Percentiles rank a stretch among this genome's conserved stretches.
These are phyloP conservation scores for Pyrocephalus nanus DNA, from an alignment of 2,797 vertebrate genomes.

Conservation along the genomic window DNA sequence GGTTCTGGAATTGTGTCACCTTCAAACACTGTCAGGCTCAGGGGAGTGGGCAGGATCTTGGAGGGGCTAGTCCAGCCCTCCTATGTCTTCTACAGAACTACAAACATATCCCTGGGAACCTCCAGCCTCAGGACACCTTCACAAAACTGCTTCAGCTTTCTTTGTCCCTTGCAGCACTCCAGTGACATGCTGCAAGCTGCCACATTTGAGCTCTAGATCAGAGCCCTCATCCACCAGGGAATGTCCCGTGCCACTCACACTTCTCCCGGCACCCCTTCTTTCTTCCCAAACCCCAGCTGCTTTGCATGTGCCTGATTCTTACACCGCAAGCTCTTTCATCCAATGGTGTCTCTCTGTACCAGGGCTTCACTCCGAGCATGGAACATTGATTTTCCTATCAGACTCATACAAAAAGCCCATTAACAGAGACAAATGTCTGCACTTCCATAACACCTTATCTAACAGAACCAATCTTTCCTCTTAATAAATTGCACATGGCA, in stretches of 20 bases:
- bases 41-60: accelerated
- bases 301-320: neutral
- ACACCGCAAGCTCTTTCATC: neutral
- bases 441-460: constrained; percentile 42
- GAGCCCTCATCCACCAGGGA: accelerated
- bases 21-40: neutral
- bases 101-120: neutral
- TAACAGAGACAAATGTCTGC: constrained; percentile 10
- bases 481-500: constrained; percentile 37
- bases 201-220: accelerated
- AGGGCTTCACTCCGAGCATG: neutral
- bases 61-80: neutral
- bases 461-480: constrained; percentile 29
- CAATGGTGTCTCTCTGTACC: accelerated
- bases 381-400: constrained; percentile 13
- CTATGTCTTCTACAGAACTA: neutral
- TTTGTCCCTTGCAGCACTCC: neutral
- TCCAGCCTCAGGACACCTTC: neutral
- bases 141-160: neutral
- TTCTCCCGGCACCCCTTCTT: neutral
- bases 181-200: neutral
- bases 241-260: accelerated
- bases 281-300: neutral
- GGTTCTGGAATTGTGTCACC: neutral
- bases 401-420: neutral